Percentiles rank a stretch among this genome's conserved stretches.
Evolutionary conservation across 2,888 invertebrate species (phyloP).

Genomic region (Hypena proboscidalis): DNA sequence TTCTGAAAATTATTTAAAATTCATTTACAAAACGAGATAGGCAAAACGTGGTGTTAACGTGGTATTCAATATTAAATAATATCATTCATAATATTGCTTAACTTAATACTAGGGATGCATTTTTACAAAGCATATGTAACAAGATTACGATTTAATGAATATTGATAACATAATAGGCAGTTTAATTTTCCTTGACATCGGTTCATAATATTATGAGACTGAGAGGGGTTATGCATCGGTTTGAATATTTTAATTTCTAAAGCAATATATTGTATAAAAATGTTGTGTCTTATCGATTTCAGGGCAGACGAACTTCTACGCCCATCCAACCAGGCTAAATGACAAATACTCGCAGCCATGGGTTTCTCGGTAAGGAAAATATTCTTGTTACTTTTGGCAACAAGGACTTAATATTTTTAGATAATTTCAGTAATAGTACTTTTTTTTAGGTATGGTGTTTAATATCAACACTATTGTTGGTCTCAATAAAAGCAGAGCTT

Average conservation of each 20-base stretch:
- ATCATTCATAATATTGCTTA: too few relatives aligned
- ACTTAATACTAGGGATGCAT: too few relatives aligned
- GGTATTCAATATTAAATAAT: too few relatives aligned
- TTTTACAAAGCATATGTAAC: too few relatives aligned
- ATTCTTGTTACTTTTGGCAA: background rate
- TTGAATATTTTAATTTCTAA: conserved; percentile 53
- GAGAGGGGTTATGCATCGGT: conserved; percentile 47
- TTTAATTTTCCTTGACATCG: background rate
- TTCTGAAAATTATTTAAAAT: too few relatives aligned
- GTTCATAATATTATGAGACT: background rate
- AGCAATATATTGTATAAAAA: conserved; percentile 63
- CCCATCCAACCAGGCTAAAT: conserved; percentile 47
- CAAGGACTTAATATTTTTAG: background rate
- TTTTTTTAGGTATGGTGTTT: conserved; percentile 57
- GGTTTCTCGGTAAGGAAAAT: conserved; percentile 52
- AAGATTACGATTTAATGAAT: background rate
- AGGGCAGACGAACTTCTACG: conserved; percentile 54
- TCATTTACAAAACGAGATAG: too few relatives aligned
- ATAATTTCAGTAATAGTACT: background rate
- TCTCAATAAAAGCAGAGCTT: conserved; percentile 44
- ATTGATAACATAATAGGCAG: background rate
- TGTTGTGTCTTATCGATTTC: conserved; percentile 50
- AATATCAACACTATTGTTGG: conserved; percentile 45
- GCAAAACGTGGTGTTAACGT: too few relatives aligned
- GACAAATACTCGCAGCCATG: conserved; percentile 52